phyloP scores from a whole-genome alignment of 2,113 vertebrate species.

The Eira barbara region DNA sequence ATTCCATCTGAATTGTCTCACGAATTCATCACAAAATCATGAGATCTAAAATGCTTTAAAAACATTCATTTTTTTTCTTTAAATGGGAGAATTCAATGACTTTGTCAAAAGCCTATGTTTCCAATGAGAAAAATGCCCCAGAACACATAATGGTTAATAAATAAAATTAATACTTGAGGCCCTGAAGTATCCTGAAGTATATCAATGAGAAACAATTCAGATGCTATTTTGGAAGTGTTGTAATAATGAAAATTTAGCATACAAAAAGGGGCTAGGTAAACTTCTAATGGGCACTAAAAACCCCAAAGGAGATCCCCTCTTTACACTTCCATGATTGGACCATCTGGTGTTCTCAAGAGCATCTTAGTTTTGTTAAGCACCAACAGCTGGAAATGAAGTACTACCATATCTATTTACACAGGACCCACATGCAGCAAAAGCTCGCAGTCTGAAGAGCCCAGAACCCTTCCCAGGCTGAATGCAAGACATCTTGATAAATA shows the following conservation, averaged over 20 bases:
- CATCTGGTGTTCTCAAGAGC: conserved; percentile 65
- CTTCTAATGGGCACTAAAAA: conserved; percentile 36
- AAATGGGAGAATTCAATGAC: not conserved
- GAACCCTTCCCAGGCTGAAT: not conserved
- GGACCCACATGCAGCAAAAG: not conserved
- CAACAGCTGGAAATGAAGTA: conserved; percentile 67
- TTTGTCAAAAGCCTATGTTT: not conserved
- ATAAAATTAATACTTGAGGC: not conserved
- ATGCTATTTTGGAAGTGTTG: not conserved
- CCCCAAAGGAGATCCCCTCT: conserved; percentile 59
- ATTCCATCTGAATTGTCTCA: conserved; percentile 16
- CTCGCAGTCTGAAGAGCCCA: not conserved
- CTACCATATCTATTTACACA: conserved; percentile 39
- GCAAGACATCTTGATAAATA: not conserved
- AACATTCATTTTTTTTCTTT: not conserved
- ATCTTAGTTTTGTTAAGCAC: conserved; percentile 55
- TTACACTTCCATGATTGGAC: conserved; percentile 63
- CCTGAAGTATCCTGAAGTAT: not conserved
- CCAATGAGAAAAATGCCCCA: not conserved
- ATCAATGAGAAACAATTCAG: not conserved
- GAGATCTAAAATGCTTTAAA: conserved; percentile 33
- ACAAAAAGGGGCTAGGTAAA: not conserved
- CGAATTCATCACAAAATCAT: conserved; percentile 56
- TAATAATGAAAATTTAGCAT: not conserved
- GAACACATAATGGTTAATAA: not conserved